Evolutionary conservation across 2,888 invertebrate species (phyloP), one percentile per base, ranked within the genome.

Genomic region (Dendrolimus houi): DNA sequence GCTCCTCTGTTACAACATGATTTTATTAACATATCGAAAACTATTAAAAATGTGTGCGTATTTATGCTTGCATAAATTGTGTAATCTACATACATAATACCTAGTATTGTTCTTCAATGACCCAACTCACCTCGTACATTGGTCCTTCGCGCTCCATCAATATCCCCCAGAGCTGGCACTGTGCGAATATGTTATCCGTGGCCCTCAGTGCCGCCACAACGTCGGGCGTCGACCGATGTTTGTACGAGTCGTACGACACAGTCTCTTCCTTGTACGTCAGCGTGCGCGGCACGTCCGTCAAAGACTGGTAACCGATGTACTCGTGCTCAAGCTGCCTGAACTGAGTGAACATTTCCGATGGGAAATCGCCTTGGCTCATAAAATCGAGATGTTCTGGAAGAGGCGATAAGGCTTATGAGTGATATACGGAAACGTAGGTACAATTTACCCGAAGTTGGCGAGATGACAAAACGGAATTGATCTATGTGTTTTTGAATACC

Each of bases 271-370:
- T 87, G 78, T 95, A 96, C 3, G 94, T 92, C 54, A 95, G 87
- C 1, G 96, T 94, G 69, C 95, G 95, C 0, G 98, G 98, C 10
- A 99, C 97, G 89, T 98, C 98, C 0, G 98, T 98, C 57, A 99
- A 92, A 78, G 98, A 98, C 88, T 98, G 98, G 88, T 98, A 98
- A 54, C 97, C 98, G 76, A 97, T 96, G 77, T 97, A 97, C 76
- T 97, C 96, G 79, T 97, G 96, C 77, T 97, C 95, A 60, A 98
- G 85, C 86, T 99, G 98, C 61, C 94, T 94, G 85, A 99, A 98
- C 62, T 96, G 95, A 8, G 93, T 93, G 75, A 97, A 95, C 71
- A 93, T 92, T 70, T 94, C 93, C 55, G 95, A 93, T 0, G 93
- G 93, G 58, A 95, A 92, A 77, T 95, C 94, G 59, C 95, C 94